Percentiles rank a stretch among this genome's conserved stretches.
phyloP scores from a whole-genome alignment of 1,140 invertebrate genomes.

The Apis laboriosa region DNA sequence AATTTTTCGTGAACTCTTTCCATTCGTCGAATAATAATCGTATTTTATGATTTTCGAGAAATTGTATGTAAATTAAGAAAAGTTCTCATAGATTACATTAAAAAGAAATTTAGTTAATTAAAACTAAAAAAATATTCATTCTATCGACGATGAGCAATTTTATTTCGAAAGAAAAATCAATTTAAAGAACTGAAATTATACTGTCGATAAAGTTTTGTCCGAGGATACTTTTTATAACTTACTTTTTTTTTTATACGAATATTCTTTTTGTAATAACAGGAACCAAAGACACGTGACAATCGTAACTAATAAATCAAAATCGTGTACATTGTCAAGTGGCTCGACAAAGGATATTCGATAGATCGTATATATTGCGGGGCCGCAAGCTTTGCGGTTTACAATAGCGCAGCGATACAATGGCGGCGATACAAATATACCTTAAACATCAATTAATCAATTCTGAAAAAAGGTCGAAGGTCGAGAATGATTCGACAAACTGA shows the following conservation, averaged over 20 bases:
- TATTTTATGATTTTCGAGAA: background rate
- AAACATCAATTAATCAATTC: constrained; percentile 71
- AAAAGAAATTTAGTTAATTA: too few relatives aligned
- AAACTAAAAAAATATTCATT: too few relatives aligned
- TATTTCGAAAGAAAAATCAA: too few relatives aligned
- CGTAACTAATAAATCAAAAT: constrained; percentile 57
- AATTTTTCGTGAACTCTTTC: too few relatives aligned
- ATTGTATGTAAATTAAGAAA: too few relatives aligned
- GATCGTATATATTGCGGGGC: constrained; percentile 39
- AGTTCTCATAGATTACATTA: too few relatives aligned
- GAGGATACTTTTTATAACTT: too few relatives aligned
- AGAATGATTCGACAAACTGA: constrained; percentile 48
- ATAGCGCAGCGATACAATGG: constrained; percentile 58
- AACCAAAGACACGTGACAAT: background rate
- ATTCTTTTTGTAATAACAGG: background rate
- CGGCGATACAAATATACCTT: constrained; percentile 65
- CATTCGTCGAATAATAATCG: background rate
- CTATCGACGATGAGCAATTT: too few relatives aligned
- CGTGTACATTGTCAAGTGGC: constrained; percentile 18
- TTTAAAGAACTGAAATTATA: too few relatives aligned
- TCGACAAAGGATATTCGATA: constrained; percentile 40
- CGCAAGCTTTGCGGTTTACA: constrained; percentile 33
- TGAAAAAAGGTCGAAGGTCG: constrained; percentile 56
- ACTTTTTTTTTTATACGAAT: background rate
- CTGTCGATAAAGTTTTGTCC: too few relatives aligned